phyloP scores from a whole-genome alignment of 2,797 vertebrate species.

The Sebastes taczanowskii region DNA sequence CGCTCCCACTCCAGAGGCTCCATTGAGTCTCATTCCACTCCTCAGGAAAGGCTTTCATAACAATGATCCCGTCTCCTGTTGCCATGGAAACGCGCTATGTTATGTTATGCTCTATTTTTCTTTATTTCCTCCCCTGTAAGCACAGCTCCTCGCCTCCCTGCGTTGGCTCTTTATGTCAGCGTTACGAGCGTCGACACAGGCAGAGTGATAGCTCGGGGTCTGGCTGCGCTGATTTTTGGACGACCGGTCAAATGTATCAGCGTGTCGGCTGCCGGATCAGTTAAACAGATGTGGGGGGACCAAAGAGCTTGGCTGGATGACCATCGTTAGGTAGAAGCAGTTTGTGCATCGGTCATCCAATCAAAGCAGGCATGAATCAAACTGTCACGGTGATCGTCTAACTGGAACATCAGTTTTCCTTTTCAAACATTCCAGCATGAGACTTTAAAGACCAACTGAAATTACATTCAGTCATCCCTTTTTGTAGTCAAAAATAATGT shows the following conservation, averaged over 20 bases:
- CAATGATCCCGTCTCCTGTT: conserved; percentile 58
- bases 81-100: conserved; percentile 57
- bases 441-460: not conserved
- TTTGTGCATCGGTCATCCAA: conserved; percentile 29
- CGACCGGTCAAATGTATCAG: conserved; percentile 41
- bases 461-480: not conserved
- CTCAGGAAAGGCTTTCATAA: conserved; percentile 66
- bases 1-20: conserved; percentile 63
- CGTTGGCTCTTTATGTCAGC: conserved; percentile 22
- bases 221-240: conserved; percentile 44
- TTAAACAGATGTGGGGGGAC: conserved; percentile 54
- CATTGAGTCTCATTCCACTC: conserved; percentile 57
- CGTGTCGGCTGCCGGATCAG: conserved; percentile 19
- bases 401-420: conserved; percentile 8
- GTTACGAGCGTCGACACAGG: not conserved
- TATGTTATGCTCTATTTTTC: conserved; percentile 53
- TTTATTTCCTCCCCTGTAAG: conserved; percentile 26
- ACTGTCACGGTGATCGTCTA: conserved; percentile 24
- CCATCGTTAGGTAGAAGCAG: conserved; percentile 12
- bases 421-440: conserved; percentile 8
- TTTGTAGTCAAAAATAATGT: not conserved
- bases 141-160: conserved; percentile 11
- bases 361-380: conserved; percentile 53
- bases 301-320: conserved; percentile 28
- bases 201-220: conserved; percentile 29